phyloP scores from a whole-genome alignment of 2,888 invertebrate genomes.

The Endomychus coccineus region DNA sequence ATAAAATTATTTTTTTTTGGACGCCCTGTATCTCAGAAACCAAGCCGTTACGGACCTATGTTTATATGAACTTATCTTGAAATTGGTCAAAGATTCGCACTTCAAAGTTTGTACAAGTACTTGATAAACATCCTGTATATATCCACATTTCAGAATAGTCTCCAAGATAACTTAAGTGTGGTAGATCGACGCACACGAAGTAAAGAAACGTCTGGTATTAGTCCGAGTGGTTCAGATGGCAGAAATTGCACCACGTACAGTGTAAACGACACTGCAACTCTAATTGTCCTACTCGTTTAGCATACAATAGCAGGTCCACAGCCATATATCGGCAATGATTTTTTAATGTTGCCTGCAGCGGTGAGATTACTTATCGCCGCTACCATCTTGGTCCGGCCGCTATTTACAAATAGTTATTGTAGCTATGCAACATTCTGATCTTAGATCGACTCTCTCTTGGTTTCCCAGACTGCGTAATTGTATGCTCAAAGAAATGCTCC shows the following conservation, averaged over 20 bases:
- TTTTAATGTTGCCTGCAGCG: constrained; percentile 40
- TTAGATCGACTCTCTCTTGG: constrained; percentile 17
- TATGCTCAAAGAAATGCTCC: constrained; percentile 28
- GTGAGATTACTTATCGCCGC: constrained; percentile 39
- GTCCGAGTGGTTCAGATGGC: too few species aligned
- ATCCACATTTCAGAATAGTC: too few species aligned
- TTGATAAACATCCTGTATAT: too few species aligned
- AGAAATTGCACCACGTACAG: constrained; percentile 15
- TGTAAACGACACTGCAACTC: constrained; percentile 33
- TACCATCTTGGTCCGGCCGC: constrained; percentile 38
- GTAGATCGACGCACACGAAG: too few species aligned
- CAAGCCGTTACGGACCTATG: too few species aligned
- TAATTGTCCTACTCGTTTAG: constrained; percentile 39
- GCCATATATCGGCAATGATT: constrained; percentile 40
- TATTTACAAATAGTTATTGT: constrained; percentile 43
- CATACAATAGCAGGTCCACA: constrained; percentile 38
- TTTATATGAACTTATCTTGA: too few species aligned
- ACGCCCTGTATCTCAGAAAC: too few species aligned
- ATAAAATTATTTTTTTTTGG: too few species aligned
- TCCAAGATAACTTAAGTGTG: too few species aligned
- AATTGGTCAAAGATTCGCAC: too few species aligned
- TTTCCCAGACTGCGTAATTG: constrained; percentile 35
- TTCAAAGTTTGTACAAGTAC: too few species aligned
- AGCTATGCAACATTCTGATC: constrained; percentile 20
- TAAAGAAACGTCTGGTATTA: too few species aligned